Evolutionary conservation across 2,888 invertebrate species (phyloP).

Genomic region (Phorcus lineatus): DNA sequence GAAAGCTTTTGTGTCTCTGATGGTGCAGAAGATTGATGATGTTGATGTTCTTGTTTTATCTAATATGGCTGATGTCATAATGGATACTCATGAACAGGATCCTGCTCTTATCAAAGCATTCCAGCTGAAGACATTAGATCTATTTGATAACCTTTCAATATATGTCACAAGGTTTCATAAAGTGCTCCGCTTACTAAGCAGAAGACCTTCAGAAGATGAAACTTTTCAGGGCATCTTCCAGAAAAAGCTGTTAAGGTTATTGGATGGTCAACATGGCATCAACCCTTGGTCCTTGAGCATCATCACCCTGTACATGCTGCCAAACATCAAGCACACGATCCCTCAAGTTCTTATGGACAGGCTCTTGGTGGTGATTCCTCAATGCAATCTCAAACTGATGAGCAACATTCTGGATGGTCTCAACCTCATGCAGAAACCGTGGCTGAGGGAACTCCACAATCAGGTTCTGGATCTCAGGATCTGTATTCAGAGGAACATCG

Average conservation of each 20-base stretch:
- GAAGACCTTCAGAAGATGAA: slow-evolving; percentile 32
- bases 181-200: slow-evolving; percentile 42
- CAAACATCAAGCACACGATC: slow-evolving; percentile 30
- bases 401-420: slow-evolving; percentile 36
- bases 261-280: slow-evolving; percentile 37
- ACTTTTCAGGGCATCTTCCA: slow-evolving; percentile 35
- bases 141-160: slow-evolving; percentile 39
- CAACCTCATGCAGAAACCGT: slow-evolving; percentile 37
- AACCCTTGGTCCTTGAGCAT: slow-evolving; percentile 35
- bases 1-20: slow-evolving; percentile 17
- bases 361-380: slow-evolving; percentile 36
- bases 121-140: slow-evolving; percentile 36
- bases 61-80: slow-evolving; percentile 46
- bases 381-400: slow-evolving; percentile 34
- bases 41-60: slow-evolving; percentile 49
- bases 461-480: slow-evolving; percentile 38
- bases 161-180: slow-evolving; percentile 47
- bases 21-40: slow-evolving; percentile 35
- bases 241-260: slow-evolving; percentile 35
- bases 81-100: slow-evolving; percentile 35
- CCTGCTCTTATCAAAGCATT: slow-evolving; percentile 37
- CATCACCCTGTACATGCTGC: slow-evolving; percentile 37
- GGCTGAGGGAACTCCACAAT: slow-evolving; percentile 35
- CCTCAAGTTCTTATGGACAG: slow-evolving; percentile 36
- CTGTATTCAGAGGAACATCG: slow-evolving; percentile 19